A percentile compares a stretch with the other conserved stretches of the same genome.
Evolutionary conservation across 53 echinoderm and acorn worm species (phyloP).

Genomic region (Holothuria scabra): DNA sequence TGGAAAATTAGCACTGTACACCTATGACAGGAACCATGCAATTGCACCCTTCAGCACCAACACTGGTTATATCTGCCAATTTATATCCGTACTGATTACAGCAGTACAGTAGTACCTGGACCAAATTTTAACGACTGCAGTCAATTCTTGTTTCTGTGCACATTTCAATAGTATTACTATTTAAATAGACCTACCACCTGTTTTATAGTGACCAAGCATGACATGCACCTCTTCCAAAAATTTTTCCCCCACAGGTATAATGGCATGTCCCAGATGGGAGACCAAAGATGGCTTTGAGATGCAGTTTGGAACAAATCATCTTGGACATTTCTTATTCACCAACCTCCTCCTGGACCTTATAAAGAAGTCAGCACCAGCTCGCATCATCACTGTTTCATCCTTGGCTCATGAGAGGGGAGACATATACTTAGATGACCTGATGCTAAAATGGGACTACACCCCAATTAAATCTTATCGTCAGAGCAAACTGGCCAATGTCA

Average conservation of each 20-base stretch:
- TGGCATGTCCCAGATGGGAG: constrained; percentile 65
- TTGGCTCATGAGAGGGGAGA: constrained; percentile 29
- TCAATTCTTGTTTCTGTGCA: too few species aligned
- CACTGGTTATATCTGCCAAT: too few species aligned
- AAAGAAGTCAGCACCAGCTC: constrained; percentile 73
- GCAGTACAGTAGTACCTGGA: too few species aligned
- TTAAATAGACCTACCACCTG: too few species aligned
- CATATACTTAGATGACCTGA: constrained; percentile 65
- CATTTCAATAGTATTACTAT: too few species aligned
- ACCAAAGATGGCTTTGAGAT: constrained; percentile 95
- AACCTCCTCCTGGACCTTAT: constrained; percentile 86
- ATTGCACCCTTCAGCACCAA: too few species aligned
- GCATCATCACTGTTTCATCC: constrained; percentile 68
- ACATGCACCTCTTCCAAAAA: not conserved
- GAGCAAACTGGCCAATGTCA: constrained; percentile 83
- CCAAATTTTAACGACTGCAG: too few species aligned
- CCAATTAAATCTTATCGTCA: constrained; percentile 46
- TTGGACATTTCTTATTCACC: constrained; percentile 92
- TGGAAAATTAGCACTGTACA: too few species aligned
- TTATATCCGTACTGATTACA: too few species aligned
- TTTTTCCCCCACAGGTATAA: constrained; percentile 57
- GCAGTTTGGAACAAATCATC: constrained; percentile 86
- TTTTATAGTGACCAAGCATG: too few species aligned
- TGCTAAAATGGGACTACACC: constrained; percentile 28
- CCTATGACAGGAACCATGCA: too few species aligned